phyloP scores from a whole-genome alignment of 2,797 vertebrate species.

The Melanogrammus aeglefinus region DNA sequence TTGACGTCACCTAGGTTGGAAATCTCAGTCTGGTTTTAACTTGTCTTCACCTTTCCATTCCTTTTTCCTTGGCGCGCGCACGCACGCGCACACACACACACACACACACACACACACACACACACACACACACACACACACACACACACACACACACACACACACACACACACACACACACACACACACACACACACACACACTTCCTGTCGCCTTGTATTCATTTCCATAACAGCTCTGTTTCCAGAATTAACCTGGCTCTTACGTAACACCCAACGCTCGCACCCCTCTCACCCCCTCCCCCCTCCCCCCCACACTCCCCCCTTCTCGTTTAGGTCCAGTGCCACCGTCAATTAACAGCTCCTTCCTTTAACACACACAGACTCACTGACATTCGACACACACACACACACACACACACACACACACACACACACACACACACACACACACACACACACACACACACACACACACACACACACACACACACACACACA shows the following conservation, averaged over 20 bases:
- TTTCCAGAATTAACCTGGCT: constrained; percentile 56
- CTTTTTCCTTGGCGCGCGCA: not conserved
- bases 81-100: not conserved
- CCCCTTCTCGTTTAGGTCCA: constrained; percentile 33
- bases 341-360: constrained; percentile 48
- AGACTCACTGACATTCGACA: too few relatives aligned
- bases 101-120: not conserved
- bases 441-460: constrained; percentile 10
- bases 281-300: constrained; percentile 7
- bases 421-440: constrained; percentile 17
- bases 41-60: not conserved
- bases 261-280: constrained; percentile 46
- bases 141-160: not conserved
- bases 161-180: constrained; percentile 11
- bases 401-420: constrained; percentile 8
- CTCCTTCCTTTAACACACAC: constrained; percentile 17
- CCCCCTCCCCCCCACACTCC: constrained; percentile 6
- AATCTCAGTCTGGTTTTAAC: not conserved
- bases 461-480: not conserved
- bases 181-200: constrained; percentile 8
- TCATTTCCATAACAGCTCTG: constrained; percentile 47
- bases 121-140: not conserved
- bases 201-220: constrained; percentile 37
- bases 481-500: constrained; percentile 10
- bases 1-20: not conserved